Evolutionary conservation across 2,113 vertebrate genomes (phyloP), one percentile per base, ranked within the genome.

Genomic region (Noturus placidus): DNA sequence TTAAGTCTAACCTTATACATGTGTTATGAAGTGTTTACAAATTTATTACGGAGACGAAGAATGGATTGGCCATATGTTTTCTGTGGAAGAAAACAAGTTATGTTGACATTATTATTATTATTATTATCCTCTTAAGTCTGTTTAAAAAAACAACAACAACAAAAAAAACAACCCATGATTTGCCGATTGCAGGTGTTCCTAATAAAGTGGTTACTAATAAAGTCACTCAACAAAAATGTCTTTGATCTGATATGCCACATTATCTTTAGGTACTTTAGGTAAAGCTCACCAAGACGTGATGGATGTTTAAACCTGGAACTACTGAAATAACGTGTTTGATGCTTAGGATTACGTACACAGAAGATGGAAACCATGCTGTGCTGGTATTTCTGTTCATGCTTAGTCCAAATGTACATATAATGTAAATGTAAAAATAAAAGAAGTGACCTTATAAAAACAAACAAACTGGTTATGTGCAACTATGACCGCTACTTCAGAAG

Each of bases 391-490:
- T 81, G 46, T 81, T 72, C 46, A 77, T 85, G 52, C 46, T 59
- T 46, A 65, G 56, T 77, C 72, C 69, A 50, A 78, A 78, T 88
- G 72, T 38, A 86, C 77, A 86, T 70, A 79, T 11, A 67, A 46
- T 20, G 38, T 4, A 35, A 67, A 46, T 27, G 38, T 9, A 35
- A 56, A 69, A n/a, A 50, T 8, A 27, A 74, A 56, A 61, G 4
- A 63, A 63, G 38, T 30, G n/a, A 86, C 50, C 57, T 78, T 17
- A 78, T 35, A 80, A 35, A 80, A 79, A 77, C 14, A 88, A 30
- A 82, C 19, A 88, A 30, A 82, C 19, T 86, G 84, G 70, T n/a
- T 87, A 82, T 83, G 74, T 88, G 83, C 52, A 80, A 30, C 85
- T 90, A 83, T 56, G 50, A 35, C 27, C 19, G 38, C 77, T 65